Percentiles rank a stretch among this genome's conserved stretches.
phyloP scores from a whole-genome alignment of 2,888 invertebrate genomes.

The Pardosa pseudoannulata region DNA sequence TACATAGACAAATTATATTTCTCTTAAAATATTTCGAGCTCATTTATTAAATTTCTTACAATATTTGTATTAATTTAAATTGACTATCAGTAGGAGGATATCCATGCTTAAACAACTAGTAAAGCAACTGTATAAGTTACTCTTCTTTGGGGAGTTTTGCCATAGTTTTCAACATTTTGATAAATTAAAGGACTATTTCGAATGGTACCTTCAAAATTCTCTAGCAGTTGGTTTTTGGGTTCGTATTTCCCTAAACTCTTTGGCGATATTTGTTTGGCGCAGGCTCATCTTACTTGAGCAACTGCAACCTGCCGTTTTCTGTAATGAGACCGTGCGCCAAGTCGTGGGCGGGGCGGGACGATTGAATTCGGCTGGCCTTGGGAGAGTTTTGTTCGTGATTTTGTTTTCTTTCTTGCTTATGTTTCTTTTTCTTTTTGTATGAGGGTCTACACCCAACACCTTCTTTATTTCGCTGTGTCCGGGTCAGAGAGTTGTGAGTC shows the following conservation, averaged over 20 bases:
- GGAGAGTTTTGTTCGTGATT: constrained; percentile 23
- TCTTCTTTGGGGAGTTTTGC: no score
- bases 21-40: no score
- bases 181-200: no score
- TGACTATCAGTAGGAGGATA: no score
- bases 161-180: no score
- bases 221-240: no score
- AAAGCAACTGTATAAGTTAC: no score
- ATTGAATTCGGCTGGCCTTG: constrained; percentile 62
- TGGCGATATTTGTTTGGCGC: constrained; percentile 36
- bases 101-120: no score
- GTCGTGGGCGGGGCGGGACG: constrained; percentile 52
- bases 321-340: constrained; percentile 40
- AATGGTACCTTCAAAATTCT: no score
- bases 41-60: no score
- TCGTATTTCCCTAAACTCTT: background rate
- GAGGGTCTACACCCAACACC: constrained; percentile 52
- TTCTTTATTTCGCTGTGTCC: constrained; percentile 52
- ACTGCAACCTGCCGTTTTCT: constrained; percentile 37
- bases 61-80: no score
- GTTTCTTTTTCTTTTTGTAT: background rate
- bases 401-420: background rate
- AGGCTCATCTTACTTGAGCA: background rate
- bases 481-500: constrained; percentile 41
- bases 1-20: no score